Evolutionary conservation across 2,888 invertebrate species (phyloP).

Genomic region (Synanthedon myopaeformis): DNA sequence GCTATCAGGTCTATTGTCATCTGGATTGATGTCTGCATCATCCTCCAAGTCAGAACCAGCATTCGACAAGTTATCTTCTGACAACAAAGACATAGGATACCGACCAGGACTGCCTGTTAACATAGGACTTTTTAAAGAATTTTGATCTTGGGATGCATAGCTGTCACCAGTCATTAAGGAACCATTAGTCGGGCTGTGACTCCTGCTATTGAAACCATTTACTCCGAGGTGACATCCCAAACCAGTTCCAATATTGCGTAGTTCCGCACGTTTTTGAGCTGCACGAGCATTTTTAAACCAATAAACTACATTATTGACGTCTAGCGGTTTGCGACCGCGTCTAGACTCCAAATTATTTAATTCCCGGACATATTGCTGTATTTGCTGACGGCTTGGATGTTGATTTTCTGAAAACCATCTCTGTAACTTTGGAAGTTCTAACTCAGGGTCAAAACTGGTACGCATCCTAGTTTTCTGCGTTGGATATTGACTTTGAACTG

Average conservation of each 20-base stretch:
- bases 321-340: constrained; percentile 91
- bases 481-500: constrained; percentile 80
- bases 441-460: constrained; percentile 96
- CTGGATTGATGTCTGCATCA: constrained; percentile 69
- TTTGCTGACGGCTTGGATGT: constrained; percentile 96
- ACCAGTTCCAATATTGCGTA: constrained; percentile 72
- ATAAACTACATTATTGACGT: constrained; percentile 95
- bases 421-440: constrained; percentile 95
- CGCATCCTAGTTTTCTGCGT: constrained; percentile 94
- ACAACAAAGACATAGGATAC: constrained; percentile 75
- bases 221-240: constrained; percentile 69
- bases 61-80: constrained; percentile 75
- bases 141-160: constrained; percentile 70
- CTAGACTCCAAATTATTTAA: constrained; percentile 93
- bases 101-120: constrained; percentile 65
- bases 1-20: constrained; percentile 71
- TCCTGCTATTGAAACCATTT: constrained; percentile 74
- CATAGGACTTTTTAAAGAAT: constrained; percentile 73
- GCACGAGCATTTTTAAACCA: constrained; percentile 99
- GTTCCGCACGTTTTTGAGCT: constrained; percentile 91
- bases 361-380: constrained; percentile 94
- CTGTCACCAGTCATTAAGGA: constrained; percentile 73
- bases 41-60: constrained; percentile 77
- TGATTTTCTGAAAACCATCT: constrained; percentile 98
- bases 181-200: constrained; percentile 74